Evolutionary conservation across 2,797 vertebrate species (phyloP).

Genomic region (Microchirus variegatus): DNA sequence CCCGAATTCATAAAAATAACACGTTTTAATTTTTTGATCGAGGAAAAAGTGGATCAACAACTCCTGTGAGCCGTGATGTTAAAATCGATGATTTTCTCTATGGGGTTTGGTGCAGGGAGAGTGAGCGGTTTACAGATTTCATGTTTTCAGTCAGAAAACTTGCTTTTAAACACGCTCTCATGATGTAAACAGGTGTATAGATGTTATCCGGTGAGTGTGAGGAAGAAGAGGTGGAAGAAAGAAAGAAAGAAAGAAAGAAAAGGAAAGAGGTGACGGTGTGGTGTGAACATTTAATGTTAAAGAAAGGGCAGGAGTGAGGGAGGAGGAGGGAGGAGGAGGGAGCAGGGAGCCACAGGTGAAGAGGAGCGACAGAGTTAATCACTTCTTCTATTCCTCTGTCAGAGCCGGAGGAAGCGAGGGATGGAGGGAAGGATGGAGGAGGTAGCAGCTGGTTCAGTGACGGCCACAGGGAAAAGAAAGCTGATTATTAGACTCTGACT

Average conservation of each 20-base stretch:
- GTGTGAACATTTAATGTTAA: slow-evolving; percentile 32
- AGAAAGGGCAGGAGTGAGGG: slow-evolving; percentile 45
- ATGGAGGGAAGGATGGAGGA: slow-evolving; percentile 6
- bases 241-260: slow-evolving; percentile 8
- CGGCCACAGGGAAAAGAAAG: slow-evolving; percentile 63
- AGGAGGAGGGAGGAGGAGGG: slow-evolving; percentile 16
- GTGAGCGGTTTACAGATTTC: too few relatives aligned
- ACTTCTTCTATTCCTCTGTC: slow-evolving; percentile 66
- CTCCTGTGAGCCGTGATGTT: too few relatives aligned
- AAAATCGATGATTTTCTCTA: too few relatives aligned
- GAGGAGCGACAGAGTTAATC: slow-evolving; percentile 69
- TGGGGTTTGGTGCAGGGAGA: too few relatives aligned
- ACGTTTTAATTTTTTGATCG: too few relatives aligned
- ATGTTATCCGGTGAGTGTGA: too few relatives aligned
- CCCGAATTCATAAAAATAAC: too few relatives aligned
- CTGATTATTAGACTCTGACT: slow-evolving; percentile 59
- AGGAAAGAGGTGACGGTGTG: slow-evolving; percentile 15
- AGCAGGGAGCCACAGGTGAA: slow-evolving; percentile 73
- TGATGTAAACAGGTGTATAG: too few relatives aligned
- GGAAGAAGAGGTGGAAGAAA: background rate
- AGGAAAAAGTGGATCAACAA: too few relatives aligned
- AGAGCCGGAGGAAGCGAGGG: slow-evolving; percentile 43
- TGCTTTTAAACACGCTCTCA: too few relatives aligned
- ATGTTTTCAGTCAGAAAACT: too few relatives aligned
- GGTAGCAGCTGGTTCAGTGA: slow-evolving; percentile 65